Evolutionary conservation across 2,797 vertebrate genomes (phyloP).

Genomic region (Ibycter americanus): DNA sequence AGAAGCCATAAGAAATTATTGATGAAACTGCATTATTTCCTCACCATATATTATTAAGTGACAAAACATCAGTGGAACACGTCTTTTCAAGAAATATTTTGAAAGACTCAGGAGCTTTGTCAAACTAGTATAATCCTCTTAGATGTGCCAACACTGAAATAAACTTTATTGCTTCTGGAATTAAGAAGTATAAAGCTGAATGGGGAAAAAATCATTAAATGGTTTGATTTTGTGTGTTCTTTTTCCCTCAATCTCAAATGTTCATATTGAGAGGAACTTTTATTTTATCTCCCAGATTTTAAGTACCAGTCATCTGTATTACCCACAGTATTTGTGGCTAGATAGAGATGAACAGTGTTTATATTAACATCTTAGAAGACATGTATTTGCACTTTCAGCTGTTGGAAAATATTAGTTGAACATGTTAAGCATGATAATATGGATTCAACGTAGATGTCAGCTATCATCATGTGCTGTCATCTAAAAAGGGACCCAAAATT

Average conservation of each 20-base stretch:
- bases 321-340: not conserved
- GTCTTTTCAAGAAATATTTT: slow-evolving; percentile 28
- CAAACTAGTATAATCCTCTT: slow-evolving; percentile 38
- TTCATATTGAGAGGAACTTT: not conserved
- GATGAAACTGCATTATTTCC: slow-evolving; percentile 21
- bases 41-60: slow-evolving; percentile 24
- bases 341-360: not conserved
- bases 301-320: not conserved
- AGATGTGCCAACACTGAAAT: slow-evolving; percentile 25
- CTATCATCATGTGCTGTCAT: not conserved
- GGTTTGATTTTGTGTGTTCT: not conserved
- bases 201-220: not conserved
- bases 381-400: not conserved
- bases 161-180: slow-evolving; percentile 41
- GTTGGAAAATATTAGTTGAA: slow-evolving; percentile 11
- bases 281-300: not conserved
- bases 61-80: slow-evolving; percentile 20
- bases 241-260: not conserved
- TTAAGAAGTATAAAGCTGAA: slow-evolving; percentile 34
- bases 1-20: not conserved
- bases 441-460: slow-evolving; percentile 12
- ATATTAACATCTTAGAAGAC: not conserved
- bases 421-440: not conserved
- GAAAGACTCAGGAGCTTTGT: slow-evolving; percentile 13
- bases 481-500: slow-evolving; percentile 33